Evolutionary conservation across 2,113 vertebrate species (phyloP).

Genomic region (Penelope pileata): DNA sequence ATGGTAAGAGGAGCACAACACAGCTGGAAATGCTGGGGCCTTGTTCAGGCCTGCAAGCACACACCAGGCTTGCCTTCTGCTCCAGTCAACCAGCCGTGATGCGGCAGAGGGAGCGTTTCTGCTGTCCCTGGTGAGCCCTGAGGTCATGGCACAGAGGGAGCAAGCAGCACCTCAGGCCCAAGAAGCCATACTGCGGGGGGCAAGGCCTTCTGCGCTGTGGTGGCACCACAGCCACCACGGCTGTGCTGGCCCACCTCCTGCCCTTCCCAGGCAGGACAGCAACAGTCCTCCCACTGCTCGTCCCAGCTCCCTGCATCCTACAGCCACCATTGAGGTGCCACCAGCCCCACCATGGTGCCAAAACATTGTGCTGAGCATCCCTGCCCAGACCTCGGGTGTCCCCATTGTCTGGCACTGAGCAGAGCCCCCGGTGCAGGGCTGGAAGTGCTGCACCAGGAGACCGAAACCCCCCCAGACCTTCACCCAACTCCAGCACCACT

Average conservation of each 20-base stretch:
- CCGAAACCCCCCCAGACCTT: no score
- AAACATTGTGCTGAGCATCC: background rate
- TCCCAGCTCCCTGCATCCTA: background rate
- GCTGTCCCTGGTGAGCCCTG: background rate
- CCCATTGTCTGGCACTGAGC: background rate
- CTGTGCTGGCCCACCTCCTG: background rate
- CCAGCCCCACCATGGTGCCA: background rate
- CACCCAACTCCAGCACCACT: background rate
- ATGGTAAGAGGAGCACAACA: background rate
- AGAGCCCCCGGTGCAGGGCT: background rate
- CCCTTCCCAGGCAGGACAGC: background rate
- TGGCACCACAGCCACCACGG: background rate
- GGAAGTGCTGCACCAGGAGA: background rate
- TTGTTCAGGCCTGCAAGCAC: accelerated
- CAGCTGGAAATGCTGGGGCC: background rate
- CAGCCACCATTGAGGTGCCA: background rate
- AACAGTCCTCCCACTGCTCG: background rate
- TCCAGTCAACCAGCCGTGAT: background rate
- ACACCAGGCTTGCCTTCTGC: background rate
- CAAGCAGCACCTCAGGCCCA: accelerated
- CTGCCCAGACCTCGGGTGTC: background rate
- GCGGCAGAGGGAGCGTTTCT: background rate
- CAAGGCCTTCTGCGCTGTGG: accelerated
- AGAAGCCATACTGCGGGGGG: background rate
- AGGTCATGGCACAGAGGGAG: background rate